Evolutionary conservation across 2,888 invertebrate genomes (phyloP).

Genomic region (Congeria kusceri): DNA sequence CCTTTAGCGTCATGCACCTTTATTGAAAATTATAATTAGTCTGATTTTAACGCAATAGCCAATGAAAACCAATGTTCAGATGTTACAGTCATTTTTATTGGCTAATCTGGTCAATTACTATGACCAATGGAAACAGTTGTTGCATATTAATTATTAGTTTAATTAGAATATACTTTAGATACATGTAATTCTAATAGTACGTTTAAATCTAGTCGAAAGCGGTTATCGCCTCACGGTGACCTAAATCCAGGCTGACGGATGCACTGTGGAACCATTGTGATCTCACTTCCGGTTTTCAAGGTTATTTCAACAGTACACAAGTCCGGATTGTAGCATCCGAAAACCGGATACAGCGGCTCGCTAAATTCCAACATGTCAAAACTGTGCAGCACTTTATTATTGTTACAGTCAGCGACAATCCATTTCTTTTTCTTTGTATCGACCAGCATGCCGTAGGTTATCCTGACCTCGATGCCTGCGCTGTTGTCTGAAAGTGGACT

Average conservation of each 20-base stretch:
- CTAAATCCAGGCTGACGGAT: conserved; percentile 49
- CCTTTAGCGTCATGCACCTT: too few relatives aligned
- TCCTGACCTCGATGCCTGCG: conserved; percentile 61
- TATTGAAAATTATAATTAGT: too few relatives aligned
- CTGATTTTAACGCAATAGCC: too few relatives aligned
- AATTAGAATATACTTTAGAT: too few relatives aligned
- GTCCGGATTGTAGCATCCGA: conserved; percentile 72
- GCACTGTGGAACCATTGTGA: conserved; percentile 66
- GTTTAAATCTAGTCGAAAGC: too few relatives aligned
- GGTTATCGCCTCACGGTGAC: conserved; percentile 14
- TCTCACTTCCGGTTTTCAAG: conserved; percentile 68
- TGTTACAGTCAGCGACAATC: conserved; percentile 65
- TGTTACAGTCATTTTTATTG: too few relatives aligned
- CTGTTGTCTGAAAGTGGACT: conserved; percentile 66
- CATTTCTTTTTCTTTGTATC: conserved; percentile 67
- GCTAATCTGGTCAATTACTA: too few relatives aligned
- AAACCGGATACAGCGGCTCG: conserved; percentile 67
- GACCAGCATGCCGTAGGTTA: conserved; percentile 68
- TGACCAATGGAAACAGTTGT: too few relatives aligned
- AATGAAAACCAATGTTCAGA: too few relatives aligned
- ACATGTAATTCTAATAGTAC: too few relatives aligned
- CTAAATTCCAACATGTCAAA: conserved; percentile 66
- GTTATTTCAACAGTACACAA: conserved; percentile 72
- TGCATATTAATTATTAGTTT: too few relatives aligned
- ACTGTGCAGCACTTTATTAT: conserved; percentile 64